These are phyloP conservation scores for Coenonympha glycerion DNA, from an alignment of 2,888 invertebrate genomes.

Conservation along the genomic window DNA sequence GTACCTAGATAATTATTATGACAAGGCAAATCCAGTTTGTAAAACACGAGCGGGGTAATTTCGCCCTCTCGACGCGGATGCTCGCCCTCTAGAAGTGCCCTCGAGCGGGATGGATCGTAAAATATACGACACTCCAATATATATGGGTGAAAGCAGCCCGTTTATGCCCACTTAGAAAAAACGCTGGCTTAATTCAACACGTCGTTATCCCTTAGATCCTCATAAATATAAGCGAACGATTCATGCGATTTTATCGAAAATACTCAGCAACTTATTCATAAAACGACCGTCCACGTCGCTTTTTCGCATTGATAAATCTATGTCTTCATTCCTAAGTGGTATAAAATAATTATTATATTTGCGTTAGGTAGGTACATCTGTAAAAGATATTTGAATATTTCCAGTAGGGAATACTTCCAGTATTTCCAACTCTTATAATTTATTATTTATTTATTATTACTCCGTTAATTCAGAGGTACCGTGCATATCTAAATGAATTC, in stretches of 20 bases:
- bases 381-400: not conserved
- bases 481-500: no score
- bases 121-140: constrained; percentile 71
- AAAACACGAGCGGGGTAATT: constrained; percentile 62
- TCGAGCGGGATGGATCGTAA: constrained; percentile 66
- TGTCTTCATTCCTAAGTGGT: not conserved
- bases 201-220: constrained; percentile 49
- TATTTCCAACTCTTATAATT: no score
- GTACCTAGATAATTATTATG: constrained; percentile 13
- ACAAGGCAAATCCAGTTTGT: constrained; percentile 38
- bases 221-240: constrained; percentile 62
- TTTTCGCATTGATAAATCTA: not conserved
- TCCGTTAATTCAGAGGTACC: no score
- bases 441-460: no score
- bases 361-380: not conserved
- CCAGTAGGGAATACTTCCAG: no score
- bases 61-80: constrained; percentile 62
- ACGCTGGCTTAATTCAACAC: constrained; percentile 71
- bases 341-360: not conserved
- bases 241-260: constrained; percentile 60
- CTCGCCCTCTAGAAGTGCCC: constrained; percentile 55
- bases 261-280: constrained; percentile 39
- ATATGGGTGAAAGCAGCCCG: constrained; percentile 59
- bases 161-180: constrained; percentile 73
- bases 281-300: constrained; percentile 19